Base-by-base conservation (phyloP, 2,888 invertebrate species). In the Anticlea derivata region DNA sequence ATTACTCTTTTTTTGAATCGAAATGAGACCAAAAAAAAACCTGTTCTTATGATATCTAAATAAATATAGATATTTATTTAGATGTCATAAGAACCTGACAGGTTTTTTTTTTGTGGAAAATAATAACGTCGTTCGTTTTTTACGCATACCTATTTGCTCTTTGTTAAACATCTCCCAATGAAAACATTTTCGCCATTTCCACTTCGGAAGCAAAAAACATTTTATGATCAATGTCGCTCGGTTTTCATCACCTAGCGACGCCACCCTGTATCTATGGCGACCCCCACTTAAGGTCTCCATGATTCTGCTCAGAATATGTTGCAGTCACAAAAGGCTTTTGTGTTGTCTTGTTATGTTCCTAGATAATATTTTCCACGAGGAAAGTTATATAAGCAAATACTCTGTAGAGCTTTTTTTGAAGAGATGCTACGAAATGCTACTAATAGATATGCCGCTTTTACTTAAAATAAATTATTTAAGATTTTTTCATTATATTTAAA, bases 191-290 rank as follows among this genome's bases (percentile, higher is more conserved):
- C 38, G 10, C 33, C 17, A 13, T 12, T 34, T n/a, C 10, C 10
- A 43, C 33, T 41, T 12, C 22, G 11, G 8, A 34, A 26, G 33
- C 27, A 40, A 33, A 26, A 39, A 33, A 47, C 31, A 26, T 40
- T 39, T 39, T 46, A 38, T 17, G 46, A 46, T 31, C 33, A 35
- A 20, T 29, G 30, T 39, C 66, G 61, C 61, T 65, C 35, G 60
- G 73, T 31, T 31, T 26, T 26, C 75, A 75, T 80, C 72, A 78
- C 81, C 67, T 73, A 80, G 82, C 78, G 84, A 84, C 85, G 65
- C 31, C 61, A 64, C 75, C 71, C 66, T 50, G 83, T 84, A 72
- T 71, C 83, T 80, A 83, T 83, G 77, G 81, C 49, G 76, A 84
- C 51, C 75, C 71, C 73, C 73, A 65, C 75, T 75, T 66, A 66